Conservation (phyloP, 2,113 vertebrate genomes). For the Neopipo cinnamomea region DNA sequence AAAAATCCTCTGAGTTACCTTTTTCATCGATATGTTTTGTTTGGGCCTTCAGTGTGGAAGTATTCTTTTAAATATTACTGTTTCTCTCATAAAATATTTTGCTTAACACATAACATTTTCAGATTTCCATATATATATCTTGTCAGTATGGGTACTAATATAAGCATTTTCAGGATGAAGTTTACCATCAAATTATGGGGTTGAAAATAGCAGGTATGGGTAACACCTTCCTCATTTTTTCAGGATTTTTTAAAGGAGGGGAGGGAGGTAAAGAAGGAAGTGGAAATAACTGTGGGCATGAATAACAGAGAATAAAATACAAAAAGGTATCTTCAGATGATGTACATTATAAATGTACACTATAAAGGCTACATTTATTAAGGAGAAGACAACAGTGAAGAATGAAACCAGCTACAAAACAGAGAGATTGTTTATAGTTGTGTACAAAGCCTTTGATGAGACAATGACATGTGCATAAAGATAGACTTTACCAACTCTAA, state of each 20-base stretch:
- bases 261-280: background rate
- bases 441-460: background rate
- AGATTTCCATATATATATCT: background rate
- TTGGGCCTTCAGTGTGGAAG: background rate
- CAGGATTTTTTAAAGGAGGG: background rate
- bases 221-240: background rate
- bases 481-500: background rate
- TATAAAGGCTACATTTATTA: background rate
- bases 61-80: background rate
- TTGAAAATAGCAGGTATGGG: accelerated
- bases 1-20: background rate
- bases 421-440: accelerated
- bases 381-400: background rate
- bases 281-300: background rate
- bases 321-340: background rate
- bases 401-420: background rate
- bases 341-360: accelerated
- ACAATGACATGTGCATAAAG: background rate
- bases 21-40: background rate
- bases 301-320: background rate
- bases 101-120: background rate
- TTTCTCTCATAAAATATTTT: background rate
- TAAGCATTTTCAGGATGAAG: background rate
- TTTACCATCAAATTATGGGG: background rate
- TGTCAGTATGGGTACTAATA: background rate